Conservation (phyloP, 2,888 invertebrate species). For the Hypolimnas misippus region DNA sequence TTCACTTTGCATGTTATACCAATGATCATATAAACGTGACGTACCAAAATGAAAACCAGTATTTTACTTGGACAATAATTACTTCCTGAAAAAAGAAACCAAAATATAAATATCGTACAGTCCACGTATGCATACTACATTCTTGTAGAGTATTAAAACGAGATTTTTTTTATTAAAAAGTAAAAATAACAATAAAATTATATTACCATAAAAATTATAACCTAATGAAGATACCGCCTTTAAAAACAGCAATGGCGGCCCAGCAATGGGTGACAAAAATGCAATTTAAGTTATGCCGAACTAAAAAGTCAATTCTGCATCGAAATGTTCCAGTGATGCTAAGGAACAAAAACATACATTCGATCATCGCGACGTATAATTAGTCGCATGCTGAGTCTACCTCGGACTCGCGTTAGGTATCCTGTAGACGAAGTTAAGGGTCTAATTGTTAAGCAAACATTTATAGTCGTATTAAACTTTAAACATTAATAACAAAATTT, state of each 20-base stretch:
- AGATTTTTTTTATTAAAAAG: neutral
- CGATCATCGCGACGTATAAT: constrained; percentile 74
- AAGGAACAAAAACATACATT: constrained; percentile 61
- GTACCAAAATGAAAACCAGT: no score
- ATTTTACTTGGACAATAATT: no score
- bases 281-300: constrained; percentile 77
- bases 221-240: constrained; percentile 73
- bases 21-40: no score
- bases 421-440: constrained; percentile 13
- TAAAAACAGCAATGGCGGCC: constrained; percentile 44
- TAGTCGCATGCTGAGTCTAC: constrained; percentile 69
- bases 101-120: no score
- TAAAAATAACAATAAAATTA: neutral
- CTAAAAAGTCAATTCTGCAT: constrained; percentile 73
- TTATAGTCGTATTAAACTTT: no score
- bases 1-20: no score
- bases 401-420: constrained; percentile 17
- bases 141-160: no score
- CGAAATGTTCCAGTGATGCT: constrained; percentile 52
- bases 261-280: constrained; percentile 78
- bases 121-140: no score
- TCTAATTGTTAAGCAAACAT: neutral
- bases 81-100: no score
- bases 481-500: no score
- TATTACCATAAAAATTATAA: constrained; percentile 10